phyloP scores from a whole-genome alignment of 2,797 vertebrate species.

The Poecilia velifera region DNA sequence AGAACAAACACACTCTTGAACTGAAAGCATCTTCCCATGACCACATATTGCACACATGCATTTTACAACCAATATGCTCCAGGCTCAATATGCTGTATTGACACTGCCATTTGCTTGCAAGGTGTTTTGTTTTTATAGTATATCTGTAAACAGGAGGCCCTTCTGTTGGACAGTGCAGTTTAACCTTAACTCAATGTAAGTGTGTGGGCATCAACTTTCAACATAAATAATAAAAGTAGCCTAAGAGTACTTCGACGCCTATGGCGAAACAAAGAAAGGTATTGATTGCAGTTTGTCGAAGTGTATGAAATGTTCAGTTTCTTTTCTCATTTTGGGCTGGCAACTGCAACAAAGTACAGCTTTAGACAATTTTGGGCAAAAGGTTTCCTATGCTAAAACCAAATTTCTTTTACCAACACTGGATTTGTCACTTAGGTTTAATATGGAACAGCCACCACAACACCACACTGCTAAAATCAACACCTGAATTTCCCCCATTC shows the following conservation, averaged over 20 bases:
- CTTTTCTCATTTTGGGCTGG: background rate
- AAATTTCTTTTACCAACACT: background rate
- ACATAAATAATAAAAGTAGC: conserved; percentile 17
- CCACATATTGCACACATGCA: conserved; percentile 1
- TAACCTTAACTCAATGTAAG: conserved; percentile 19
- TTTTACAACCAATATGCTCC: conserved; percentile 20
- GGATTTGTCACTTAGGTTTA: background rate
- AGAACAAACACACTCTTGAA: conserved; percentile 5
- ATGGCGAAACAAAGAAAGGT: background rate
- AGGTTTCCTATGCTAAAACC: background rate
- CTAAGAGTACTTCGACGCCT: conserved; percentile 4
- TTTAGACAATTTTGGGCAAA: background rate
- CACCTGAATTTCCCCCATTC: no score
- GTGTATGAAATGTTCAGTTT: background rate
- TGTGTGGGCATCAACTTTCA: background rate
- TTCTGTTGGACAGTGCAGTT: conserved; percentile 12
- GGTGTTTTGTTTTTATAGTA: conserved; percentile 3
- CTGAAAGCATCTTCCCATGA: background rate
- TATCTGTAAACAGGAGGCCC: conserved; percentile 1
- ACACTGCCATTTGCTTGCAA: conserved; percentile 35
- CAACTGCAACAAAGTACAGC: background rate
- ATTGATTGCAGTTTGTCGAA: background rate
- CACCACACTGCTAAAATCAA: background rate
- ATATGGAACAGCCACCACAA: background rate
- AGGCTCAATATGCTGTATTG: conserved; percentile 20